phyloP scores from a whole-genome alignment of 2,888 invertebrate genomes.

The Tenthredo livida region DNA sequence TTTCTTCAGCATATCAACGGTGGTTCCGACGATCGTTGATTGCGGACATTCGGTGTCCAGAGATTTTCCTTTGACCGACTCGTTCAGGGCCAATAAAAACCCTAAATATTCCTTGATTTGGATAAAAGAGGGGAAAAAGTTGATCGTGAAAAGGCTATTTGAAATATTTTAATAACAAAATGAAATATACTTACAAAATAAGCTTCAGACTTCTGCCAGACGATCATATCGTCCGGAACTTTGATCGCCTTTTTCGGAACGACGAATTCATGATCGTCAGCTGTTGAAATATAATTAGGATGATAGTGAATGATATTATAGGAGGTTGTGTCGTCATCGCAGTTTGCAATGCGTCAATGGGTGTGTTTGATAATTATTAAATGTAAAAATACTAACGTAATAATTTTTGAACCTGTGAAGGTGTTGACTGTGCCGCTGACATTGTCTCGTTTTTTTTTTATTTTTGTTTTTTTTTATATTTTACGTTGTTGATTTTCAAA shows the following conservation, averaged over 20 bases:
- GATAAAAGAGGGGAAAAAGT: slow-evolving; percentile 14
- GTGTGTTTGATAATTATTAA: neutral
- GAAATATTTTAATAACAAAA: neutral
- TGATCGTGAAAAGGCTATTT: neutral
- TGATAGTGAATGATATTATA: neutral
- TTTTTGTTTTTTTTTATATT: neutral
- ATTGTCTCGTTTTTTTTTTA: neutral
- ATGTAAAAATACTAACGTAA: slow-evolving; percentile 14
- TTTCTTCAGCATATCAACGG: slow-evolving; percentile 85
- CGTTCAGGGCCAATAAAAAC: slow-evolving; percentile 92
- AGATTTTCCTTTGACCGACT: slow-evolving; percentile 90
- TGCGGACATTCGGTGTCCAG: slow-evolving; percentile 83
- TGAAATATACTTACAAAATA: slow-evolving; percentile 82
- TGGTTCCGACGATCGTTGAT: slow-evolving; percentile 82
- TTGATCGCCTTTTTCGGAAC: slow-evolving; percentile 85
- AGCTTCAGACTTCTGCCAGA: slow-evolving; percentile 93
- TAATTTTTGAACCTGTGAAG: slow-evolving; percentile 32
- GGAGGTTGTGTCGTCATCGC: neutral
- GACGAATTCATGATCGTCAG: slow-evolving; percentile 82
- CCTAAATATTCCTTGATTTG: slow-evolving; percentile 88
- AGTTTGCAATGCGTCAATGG: neutral
- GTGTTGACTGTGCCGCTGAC: neutral
- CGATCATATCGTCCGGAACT: slow-evolving; percentile 85
- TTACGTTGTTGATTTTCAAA: neutral
- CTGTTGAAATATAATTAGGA: slow-evolving; percentile 60